Base-by-base conservation (phyloP, 2,888 invertebrate genomes). In the Oligia latruncula region DNA sequence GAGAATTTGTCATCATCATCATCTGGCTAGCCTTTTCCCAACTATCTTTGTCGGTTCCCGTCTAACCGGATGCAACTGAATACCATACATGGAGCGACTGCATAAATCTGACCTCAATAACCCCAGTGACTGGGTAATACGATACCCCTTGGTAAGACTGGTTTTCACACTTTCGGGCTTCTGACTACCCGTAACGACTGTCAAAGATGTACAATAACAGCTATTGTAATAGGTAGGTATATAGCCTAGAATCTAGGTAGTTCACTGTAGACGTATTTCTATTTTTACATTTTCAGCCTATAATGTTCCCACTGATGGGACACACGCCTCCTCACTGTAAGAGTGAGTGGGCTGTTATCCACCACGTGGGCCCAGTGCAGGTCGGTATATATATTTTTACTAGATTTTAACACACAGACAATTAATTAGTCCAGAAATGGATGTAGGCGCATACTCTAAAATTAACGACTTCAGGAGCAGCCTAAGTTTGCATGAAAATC, bases 401-500 rank as follows among this genome's bases (percentile, higher is more conserved):
- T 55, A 20, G 55, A 6, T 55, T 23, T 58, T 4, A 9, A 40
- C 46, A 49, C n/a, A n/a, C 11, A 29, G 15, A 52, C 9, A 23
- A 4, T 2, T 46, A 20, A 70, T 35, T 29, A 20, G 13, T 52
- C 8, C 35, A 70, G 23, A 52, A 23, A 52, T 15, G 55, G 6
- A 74, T 29, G 35, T 5, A 35, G 46, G 4, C 13, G 29, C 13
- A 17, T 23, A 29, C 3, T 70, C 3, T 11, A 58, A 83, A 60
- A 52, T 29, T n/a, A 0, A n/a, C 17, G 15, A 4, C 40, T n/a
- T 15, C 23, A 60, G 1, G 13, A 2, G 8, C 20, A 29, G 17
- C 49, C 4, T n/a, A 29, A 66, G 78, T 71, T 66, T 62, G 71
- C 66, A 62, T 62, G 66, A 52, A 60, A 65, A 70, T 73, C 58